Evolutionary conservation across 1,140 invertebrate genomes (phyloP), one percentile per base, ranked within the genome.

Genomic region (Lethocerus indicus): DNA sequence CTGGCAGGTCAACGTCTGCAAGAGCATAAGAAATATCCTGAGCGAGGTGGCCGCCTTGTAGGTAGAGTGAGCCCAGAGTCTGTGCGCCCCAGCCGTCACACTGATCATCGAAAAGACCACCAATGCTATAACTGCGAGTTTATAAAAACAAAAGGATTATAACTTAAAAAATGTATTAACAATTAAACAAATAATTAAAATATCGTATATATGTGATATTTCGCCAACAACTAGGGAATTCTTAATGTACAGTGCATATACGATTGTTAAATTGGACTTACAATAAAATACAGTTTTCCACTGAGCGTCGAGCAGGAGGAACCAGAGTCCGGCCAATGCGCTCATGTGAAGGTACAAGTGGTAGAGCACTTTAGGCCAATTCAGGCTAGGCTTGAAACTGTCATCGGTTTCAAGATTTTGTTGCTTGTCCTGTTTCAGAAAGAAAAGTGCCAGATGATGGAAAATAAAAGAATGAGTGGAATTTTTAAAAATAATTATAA

Each of bases 51-150:
- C 73, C 1, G 90, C 90, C 57, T 78, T 76, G 63, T 87, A 96
- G 0, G 83, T 72, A 29, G 70, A 63, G 65, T 98, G 93, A 0
- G 88, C 75, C 89, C 90, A 98, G 16, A 94, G 64, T 54, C 92
- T 71, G 62, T 97, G 92, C 1, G 84, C 81, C 1, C 92, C 91
- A 29, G 80, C 78, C 1, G 90, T 94, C 2, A 87, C 67, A 5
- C 83, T 83, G 37, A 88, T 53, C 2, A 70, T 72, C 5, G 71
- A 73, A 6, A 83, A 56, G 1, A 71, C 57, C 29, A 77, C 74
- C 40, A 81, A 58, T 0, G 71, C 47, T 0, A 74, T 4, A 45
- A 71, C 81, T 86, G 57, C n/a, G n/a, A n/a, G n/a, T n/a, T n/a
- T n/a, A 41, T 23, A 47, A 58, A 25, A 56, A 45, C 53, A 56